Percentiles rank a stretch among this genome's conserved stretches.
Conservation (phyloP, 2,888 invertebrate genomes). For the Drosophila borborema region DNA sequence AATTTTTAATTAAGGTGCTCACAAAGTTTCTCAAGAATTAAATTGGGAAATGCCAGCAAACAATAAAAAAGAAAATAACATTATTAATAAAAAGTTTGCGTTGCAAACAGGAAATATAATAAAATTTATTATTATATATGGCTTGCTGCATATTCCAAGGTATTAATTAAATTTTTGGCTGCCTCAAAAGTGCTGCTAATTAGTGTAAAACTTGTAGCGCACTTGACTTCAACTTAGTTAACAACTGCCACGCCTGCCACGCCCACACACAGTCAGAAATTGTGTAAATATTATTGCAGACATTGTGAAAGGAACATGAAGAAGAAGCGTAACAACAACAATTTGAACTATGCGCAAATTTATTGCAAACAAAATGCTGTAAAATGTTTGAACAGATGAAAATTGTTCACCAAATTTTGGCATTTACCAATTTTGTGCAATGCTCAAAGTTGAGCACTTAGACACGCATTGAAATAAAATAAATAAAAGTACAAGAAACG, state of each 20-base stretch:
- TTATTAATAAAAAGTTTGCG: neutral
- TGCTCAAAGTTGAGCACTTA: conserved; percentile 62
- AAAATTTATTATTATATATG: neutral
- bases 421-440: conserved; percentile 55
- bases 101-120: neutral
- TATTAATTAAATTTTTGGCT: conserved; percentile 41
- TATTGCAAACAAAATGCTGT: conserved; percentile 6
- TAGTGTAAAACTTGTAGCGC: conserved; percentile 22
- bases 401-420: conserved; percentile 5
- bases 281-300: conserved; percentile 30
- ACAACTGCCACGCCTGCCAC: neutral
- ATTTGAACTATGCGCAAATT: conserved; percentile 50
- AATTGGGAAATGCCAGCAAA: neutral
- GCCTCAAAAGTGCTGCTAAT: conserved; percentile 39
- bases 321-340: conserved; percentile 2
- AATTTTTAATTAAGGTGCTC: neutral
- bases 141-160: neutral
- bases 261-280: neutral
- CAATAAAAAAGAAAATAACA: neutral
- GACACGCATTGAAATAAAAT: conserved; percentile 80
- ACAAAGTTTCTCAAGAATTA: neutral
- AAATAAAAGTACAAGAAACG: conserved; percentile 74
- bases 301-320: neutral
- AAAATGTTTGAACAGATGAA: conserved; percentile 9
- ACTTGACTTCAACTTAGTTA: conserved; percentile 11